Conservation (phyloP, 2,113 vertebrate species). For the Channa maculata region DNA sequence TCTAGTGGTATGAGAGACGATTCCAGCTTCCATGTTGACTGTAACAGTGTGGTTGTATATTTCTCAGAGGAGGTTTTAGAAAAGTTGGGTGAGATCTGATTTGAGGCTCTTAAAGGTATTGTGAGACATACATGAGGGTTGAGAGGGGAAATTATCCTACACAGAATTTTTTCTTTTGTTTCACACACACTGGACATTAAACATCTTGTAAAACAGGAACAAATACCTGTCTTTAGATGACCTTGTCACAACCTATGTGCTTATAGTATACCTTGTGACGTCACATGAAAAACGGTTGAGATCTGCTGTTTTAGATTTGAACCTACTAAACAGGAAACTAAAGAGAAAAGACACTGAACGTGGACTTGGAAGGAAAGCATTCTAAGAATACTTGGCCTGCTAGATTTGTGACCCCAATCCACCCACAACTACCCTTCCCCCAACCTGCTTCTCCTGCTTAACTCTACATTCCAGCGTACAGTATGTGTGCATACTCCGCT, state of each 20-base stretch:
- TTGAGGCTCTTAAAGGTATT: background rate
- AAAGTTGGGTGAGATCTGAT: background rate
- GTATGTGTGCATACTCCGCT: slow-evolving; percentile 68
- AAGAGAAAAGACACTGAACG: background rate
- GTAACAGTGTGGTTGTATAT: slow-evolving; percentile 24
- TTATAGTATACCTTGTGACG: background rate
- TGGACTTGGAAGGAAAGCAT: background rate
- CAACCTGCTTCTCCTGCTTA: slow-evolving; percentile 68
- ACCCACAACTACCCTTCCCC: slow-evolving; percentile 7
- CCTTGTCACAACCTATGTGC: background rate
- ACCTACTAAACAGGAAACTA: background rate
- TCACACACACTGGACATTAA: no score
- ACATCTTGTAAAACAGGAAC: background rate
- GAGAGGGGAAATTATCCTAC: background rate
- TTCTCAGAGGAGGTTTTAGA: slow-evolving; percentile 3
- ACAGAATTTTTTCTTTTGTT: background rate
- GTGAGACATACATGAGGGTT: background rate
- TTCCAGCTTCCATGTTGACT: slow-evolving; percentile 34
- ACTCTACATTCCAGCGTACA: slow-evolving; percentile 72
- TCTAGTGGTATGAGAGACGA: slow-evolving; percentile 39
- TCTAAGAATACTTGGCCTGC: slow-evolving; percentile 25
- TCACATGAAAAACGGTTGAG: background rate
- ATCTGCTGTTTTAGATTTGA: background rate
- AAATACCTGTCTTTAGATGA: background rate
- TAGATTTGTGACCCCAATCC: slow-evolving; percentile 26